Conservation (phyloP, 2,888 invertebrate genomes). For the Crossocerus cetratus region DNA sequence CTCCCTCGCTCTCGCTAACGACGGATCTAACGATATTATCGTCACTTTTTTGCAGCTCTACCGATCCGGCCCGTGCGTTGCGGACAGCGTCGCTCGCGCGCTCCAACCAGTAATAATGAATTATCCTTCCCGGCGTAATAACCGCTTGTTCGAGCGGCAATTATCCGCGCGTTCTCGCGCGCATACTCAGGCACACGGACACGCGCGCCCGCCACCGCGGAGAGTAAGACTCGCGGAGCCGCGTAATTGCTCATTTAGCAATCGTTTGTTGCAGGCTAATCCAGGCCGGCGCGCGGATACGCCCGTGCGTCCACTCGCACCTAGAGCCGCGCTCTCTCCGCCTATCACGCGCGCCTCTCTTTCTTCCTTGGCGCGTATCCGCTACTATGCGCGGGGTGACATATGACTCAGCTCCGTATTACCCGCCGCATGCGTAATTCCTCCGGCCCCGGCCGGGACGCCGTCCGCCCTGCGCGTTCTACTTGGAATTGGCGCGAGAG, state of each 20-base stretch:
- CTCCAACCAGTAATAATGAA: conserved; percentile 36
- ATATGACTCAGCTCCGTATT: too few species aligned
- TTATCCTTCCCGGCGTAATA: conserved; percentile 37
- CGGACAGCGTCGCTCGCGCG: background rate
- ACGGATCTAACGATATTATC: conserved; percentile 24
- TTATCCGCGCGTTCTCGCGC: conserved; percentile 13
- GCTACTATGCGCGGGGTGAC: too few species aligned
- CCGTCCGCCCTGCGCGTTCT: too few species aligned
- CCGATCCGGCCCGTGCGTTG: background rate
- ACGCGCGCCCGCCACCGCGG: too few species aligned
- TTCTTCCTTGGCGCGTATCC: too few species aligned
- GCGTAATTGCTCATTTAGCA: conserved; percentile 39
- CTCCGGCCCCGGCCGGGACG: too few species aligned
- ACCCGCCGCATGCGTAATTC: too few species aligned
- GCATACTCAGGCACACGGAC: too few species aligned
- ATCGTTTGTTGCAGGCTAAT: conserved; percentile 42
- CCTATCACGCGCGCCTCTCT: too few species aligned
- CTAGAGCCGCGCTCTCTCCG: background rate
- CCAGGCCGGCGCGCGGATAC: conserved; percentile 6
- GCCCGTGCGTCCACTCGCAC: background rate
- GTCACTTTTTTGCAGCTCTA: conserved; percentile 14
- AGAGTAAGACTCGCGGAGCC: conserved; percentile 7
- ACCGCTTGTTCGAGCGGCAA: conserved; percentile 35
- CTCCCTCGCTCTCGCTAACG: background rate
- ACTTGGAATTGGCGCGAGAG: too few species aligned